Evolutionary conservation across 2,888 invertebrate species (phyloP).

Genomic region (Drosophila lacicola): DNA sequence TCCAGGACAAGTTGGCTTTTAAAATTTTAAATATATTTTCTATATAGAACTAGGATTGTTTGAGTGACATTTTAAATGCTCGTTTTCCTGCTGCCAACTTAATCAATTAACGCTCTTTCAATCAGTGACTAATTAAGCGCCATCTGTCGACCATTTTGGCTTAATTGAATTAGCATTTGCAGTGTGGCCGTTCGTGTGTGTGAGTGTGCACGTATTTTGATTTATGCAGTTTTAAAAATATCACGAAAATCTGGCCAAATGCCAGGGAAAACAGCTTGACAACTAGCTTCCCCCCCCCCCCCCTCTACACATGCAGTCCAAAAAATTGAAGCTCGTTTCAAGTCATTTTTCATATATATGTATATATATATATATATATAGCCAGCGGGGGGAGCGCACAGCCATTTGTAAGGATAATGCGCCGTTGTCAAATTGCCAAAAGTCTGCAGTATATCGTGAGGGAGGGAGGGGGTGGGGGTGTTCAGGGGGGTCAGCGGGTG

Average conservation of each 20-base stretch:
- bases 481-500: constrained; percentile 4
- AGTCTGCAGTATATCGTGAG: constrained; percentile 19
- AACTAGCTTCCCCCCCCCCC: constrained; percentile 4
- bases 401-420: constrained; percentile 73
- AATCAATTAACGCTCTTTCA: constrained; percentile 20
- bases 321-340: constrained; percentile 26
- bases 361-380: not conserved
- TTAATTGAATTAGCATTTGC: constrained; percentile 54
- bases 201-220: constrained; percentile 49
- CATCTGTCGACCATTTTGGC: constrained; percentile 49
- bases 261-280: constrained; percentile 48
- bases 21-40: no score
- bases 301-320: not conserved
- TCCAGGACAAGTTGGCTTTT: no score
- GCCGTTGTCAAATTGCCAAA: constrained; percentile 77
- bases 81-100: not conserved
- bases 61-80: no score
- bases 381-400: constrained; percentile 31
- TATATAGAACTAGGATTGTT: no score
- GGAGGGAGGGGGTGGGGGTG: not conserved
- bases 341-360: constrained; percentile 69
- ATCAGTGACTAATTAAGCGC: constrained; percentile 39
- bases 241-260: constrained; percentile 53
- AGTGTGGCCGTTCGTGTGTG: constrained; percentile 29
- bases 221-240: constrained; percentile 73